Base-by-base conservation (phyloP, 2,888 invertebrate species). In the Drosophila mercatorum region DNA sequence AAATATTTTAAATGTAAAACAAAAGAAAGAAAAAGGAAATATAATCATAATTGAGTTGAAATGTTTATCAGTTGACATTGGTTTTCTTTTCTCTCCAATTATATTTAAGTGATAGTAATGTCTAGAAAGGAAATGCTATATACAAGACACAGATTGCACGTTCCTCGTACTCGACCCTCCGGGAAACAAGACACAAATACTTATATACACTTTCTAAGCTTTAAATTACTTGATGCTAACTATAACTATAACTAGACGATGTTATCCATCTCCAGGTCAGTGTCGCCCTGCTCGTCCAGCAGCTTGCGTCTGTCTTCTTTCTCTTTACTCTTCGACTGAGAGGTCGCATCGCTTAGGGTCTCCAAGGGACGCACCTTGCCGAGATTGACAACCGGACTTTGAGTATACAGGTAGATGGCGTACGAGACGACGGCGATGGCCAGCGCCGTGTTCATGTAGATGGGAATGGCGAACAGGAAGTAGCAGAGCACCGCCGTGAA, bases 401-500 rank as follows among this genome's bases (percentile, higher is more conserved):
- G 96, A 7, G 98, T 96, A 93, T 98, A 98, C 90, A 98, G 94
- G 82, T 96, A 95, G 14, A 97, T 96, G 43, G 98, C 96, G 90
- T 95, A 94, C 78, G 96, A 96, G 17, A 98, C 98, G 83, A 97
- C 95, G 61, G 94, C 93, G 80, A 98, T 98, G 10, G 98, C 96
- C 72, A 97, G 81, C 2, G 96, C 93, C 5, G 98, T 98, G 90
- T 96, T 97, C 66, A 95, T 92, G 90, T 97, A 95, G 80, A 98
- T 96, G 4, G 97, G 95, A 92, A 98, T 98, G 78, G 95, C 95
- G 92, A 98, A 98, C 56, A 98, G 93, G 56, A 97, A 91, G 94
- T 96, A 97, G 86, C 97, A 97, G 0, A 98, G 94, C 14, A 98
- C 93, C 0, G 98, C 98, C 0, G 98, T 98, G 88, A 98, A 96